Base-by-base conservation (phyloP, 53 echinoderm and acorn worm species). In the Holothuria leucospilota region DNA sequence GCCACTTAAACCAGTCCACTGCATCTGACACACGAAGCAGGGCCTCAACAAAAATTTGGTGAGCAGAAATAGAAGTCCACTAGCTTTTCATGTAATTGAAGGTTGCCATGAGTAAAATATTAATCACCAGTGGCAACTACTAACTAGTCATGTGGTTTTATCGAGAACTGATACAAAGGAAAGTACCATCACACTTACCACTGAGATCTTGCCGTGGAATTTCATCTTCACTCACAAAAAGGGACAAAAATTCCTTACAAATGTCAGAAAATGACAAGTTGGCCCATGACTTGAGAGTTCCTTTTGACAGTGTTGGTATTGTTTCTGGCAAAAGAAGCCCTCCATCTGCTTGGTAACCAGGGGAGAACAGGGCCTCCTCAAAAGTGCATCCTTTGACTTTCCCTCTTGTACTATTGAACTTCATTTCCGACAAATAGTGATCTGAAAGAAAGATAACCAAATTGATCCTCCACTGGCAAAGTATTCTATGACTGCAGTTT, bases 331-430 rank as follows among this genome's bases (percentile, higher is more conserved):
- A 74, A 71, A 95, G 95, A 27, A 96, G 85, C 5, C 96, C 96
- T 13, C 96, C 96, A 83, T 94, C 96, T 21, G 92, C 73, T 26
- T 95, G 72, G 72, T 91, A 96, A 8, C 96, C 96, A 46, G 96
- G 91, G 8, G 93, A 90, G 71, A 96, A 96, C 6, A 96, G 79
- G 13, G 94, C 96, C 60, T 96, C 91, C 75, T 96, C 96, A 74
- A 96, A 96, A 18, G 89, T 52, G 23, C 78, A 58, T 46, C 78
- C 71, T 34, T 75, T 89, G 52, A 83, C 87, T 65, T 86, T 63
- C 15, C 92, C 89, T 60, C 92, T 84, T 5, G 94, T 94, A 72
- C 91, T 94, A 51, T 68, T 62, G 25, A 89, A 92, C 86, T 89
- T 91, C 94, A 94, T 94, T 16, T 56, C 18, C 0, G 56, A 5